Percentiles rank a stretch among this genome's conserved stretches.
Conservation (phyloP, 2,888 invertebrate genomes). For the Eristalis intricaria region DNA sequence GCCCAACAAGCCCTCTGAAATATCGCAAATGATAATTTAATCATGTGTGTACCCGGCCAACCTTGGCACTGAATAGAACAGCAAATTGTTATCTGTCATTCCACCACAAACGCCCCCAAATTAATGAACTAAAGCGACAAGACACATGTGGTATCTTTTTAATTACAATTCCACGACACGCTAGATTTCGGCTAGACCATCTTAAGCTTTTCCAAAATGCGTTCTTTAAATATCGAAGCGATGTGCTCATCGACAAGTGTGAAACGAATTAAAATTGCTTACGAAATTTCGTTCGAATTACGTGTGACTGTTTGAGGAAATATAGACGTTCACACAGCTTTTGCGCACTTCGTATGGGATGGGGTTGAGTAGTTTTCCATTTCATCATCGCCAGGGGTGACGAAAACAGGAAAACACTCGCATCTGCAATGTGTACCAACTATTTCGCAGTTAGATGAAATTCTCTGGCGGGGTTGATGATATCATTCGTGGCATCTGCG, state of each 20-base stretch:
- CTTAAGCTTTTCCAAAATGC: not conserved
- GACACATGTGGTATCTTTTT: not conserved
- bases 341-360: constrained; percentile 3
- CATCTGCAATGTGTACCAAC: constrained; percentile 9
- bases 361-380: constrained; percentile 24
- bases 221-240: not conserved
- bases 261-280: not conserved
- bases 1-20: not conserved
- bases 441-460: constrained; percentile 52
- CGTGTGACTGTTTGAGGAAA: not conserved
- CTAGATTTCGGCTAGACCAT: not conserved
- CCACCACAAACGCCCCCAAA: not conserved
- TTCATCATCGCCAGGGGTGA: constrained; percentile 9
- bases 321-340: not conserved
- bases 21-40: not conserved
- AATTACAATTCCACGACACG: not conserved
- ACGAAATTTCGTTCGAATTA: not conserved
- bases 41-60: not conserved
- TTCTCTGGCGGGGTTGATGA: constrained; percentile 32
- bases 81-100: not conserved
- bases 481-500: constrained; percentile 36
- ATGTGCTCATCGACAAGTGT: not conserved
- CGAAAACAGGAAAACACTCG: not conserved
- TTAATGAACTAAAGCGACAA: too few species aligned
- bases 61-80: not conserved